These are phyloP conservation scores for Anisognathus igniventris DNA, from an alignment of 2,797 vertebrate species.

Conservation along the genomic window DNA sequence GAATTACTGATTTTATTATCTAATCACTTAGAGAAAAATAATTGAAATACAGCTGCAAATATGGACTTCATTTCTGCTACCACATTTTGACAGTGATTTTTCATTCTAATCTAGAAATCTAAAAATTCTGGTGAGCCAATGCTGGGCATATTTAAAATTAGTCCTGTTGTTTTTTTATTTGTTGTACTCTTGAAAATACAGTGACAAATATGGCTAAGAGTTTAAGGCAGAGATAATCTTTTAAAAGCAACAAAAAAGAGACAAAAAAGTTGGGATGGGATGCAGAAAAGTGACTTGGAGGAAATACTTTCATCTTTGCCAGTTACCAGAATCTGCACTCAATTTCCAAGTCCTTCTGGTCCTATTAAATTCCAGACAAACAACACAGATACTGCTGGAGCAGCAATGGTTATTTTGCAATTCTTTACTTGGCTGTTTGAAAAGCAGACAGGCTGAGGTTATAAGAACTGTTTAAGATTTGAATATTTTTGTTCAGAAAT, in stretches of 20 bases:
- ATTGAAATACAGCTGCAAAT: background rate
- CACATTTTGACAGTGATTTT: background rate
- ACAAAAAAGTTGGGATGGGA: background rate
- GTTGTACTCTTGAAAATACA: background rate
- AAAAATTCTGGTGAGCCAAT: background rate
- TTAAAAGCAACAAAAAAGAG: background rate
- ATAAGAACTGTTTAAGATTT: conserved; percentile 53
- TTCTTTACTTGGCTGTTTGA: background rate
- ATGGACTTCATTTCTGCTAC: background rate
- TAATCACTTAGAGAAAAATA: conserved; percentile 2
- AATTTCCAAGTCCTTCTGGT: background rate
- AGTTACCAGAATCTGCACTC: background rate
- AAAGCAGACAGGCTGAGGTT: conserved; percentile 33
- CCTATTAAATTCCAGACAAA: background rate
- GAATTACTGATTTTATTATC: conserved; percentile 20
- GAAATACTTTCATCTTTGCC: background rate
- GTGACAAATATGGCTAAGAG: background rate
- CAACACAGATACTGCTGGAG: background rate
- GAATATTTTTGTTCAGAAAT: conserved; percentile 72
- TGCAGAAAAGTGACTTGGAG: background rate
- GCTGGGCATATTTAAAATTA: background rate
- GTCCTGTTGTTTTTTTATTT: background rate
- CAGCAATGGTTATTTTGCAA: background rate
- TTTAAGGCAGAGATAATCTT: background rate
- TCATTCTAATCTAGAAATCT: background rate